Percentiles rank a stretch among this genome's conserved stretches.
These are phyloP conservation scores for Drosophila nikananu DNA, from an alignment of 1,140 invertebrate genomes.

Conservation along the genomic window DNA sequence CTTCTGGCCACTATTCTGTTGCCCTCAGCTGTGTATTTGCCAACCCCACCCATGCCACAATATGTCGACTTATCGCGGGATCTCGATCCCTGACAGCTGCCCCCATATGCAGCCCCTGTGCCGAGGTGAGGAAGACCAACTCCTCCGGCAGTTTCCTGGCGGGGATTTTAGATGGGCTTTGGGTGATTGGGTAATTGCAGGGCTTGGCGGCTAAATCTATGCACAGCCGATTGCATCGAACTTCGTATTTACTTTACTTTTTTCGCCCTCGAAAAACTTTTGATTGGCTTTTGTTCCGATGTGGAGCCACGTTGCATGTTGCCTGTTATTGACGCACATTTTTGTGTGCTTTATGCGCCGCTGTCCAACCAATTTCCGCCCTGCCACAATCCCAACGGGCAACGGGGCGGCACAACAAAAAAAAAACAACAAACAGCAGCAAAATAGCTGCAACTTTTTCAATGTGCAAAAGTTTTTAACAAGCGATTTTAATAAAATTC, in stretches of 20 bases:
- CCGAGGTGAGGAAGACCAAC: background rate
- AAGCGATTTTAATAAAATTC: conserved; percentile 84
- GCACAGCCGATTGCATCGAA: conserved; percentile 42
- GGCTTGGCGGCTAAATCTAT: conserved; percentile 61
- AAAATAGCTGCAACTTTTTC: conserved; percentile 66
- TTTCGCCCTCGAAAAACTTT: conserved; percentile 55
- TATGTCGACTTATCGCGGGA: conserved; percentile 59
- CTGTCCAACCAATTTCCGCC: conserved; percentile 75
- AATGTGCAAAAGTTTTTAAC: conserved; percentile 74
- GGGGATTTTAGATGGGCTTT: conserved; percentile 13
- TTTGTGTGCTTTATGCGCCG: conserved; percentile 72
- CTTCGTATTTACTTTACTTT: conserved; percentile 45
- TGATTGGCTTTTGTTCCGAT: conserved; percentile 70
- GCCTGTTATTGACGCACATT: conserved; percentile 74
- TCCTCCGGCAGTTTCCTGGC: background rate
- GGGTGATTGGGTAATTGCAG: conserved; percentile 44
- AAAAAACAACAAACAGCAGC: conserved; percentile 28
- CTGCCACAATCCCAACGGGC: conserved; percentile 65
- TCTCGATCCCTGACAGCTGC: conserved; percentile 68
- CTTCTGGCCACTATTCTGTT: conserved; percentile 10
- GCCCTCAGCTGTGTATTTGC: conserved; percentile 11
- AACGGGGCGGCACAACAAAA: conserved; percentile 18
- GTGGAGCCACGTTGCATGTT: conserved; percentile 33
- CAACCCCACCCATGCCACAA: conserved; percentile 19
- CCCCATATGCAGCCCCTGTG: conserved; percentile 52